Evolutionary conservation across 2,888 invertebrate genomes (phyloP).

Genomic region (Theristus sp.): DNA sequence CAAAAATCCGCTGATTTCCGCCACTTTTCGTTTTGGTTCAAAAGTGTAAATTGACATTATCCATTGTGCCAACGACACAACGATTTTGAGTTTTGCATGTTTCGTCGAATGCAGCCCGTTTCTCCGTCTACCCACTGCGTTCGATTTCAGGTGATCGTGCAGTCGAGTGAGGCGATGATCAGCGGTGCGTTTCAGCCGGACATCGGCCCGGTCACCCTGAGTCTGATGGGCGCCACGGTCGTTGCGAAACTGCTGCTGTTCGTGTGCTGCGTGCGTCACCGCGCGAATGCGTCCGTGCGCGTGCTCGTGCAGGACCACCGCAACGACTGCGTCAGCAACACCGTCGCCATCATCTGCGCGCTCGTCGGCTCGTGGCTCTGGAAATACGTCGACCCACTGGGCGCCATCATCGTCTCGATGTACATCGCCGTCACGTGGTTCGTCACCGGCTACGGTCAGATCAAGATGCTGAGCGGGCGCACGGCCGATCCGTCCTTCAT

Average conservation of each 20-base stretch:
- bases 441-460: conserved; percentile 28
- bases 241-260: conserved; percentile 18
- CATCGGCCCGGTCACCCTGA: conserved; percentile 15
- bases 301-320: conserved; percentile 36
- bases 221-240: conserved; percentile 24
- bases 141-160: conserved; percentile 23
- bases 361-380: conserved; percentile 24
- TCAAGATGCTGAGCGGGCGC: conserved; percentile 16
- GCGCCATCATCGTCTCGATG: conserved; percentile 35
- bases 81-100: too few relatives aligned
- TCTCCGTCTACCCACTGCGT: too few relatives aligned
- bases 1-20: too few relatives aligned
- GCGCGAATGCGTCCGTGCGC: conserved; percentile 25
- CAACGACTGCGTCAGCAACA: conserved; percentile 36
- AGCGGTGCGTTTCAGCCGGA: conserved; percentile 15
- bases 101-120: too few relatives aligned
- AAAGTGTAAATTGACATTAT: too few relatives aligned
- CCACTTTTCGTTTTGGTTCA: too few relatives aligned
- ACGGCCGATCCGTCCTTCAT: conserved; percentile 26
- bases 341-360: conserved; percentile 34
- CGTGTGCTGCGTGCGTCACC: conserved; percentile 22
- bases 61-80: too few relatives aligned
- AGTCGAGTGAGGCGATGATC: conserved; percentile 15
- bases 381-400: conserved; percentile 35
- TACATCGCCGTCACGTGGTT: conserved; percentile 35